Percentiles rank a stretch among this genome's conserved stretches.
Evolutionary conservation across 2,797 vertebrate genomes (phyloP).

Genomic region (Urophycis tenuis): DNA sequence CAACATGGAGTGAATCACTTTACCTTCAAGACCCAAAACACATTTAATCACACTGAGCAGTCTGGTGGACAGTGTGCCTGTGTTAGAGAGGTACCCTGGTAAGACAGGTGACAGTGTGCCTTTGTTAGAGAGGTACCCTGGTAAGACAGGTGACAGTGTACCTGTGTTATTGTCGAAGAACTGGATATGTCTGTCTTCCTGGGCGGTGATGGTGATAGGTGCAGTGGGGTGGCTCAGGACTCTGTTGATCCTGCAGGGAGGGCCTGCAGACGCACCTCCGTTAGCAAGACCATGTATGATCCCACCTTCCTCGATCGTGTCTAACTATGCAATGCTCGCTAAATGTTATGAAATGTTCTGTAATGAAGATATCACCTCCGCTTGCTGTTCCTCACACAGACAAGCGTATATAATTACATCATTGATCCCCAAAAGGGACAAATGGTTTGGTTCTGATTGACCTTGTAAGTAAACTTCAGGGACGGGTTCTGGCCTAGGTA

Average conservation of each 20-base stretch:
- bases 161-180: constrained; percentile 95
- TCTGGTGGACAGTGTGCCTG: background rate
- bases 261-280: constrained; percentile 40
- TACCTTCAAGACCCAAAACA: constrained; percentile 53
- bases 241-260: constrained; percentile 87
- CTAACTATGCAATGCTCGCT: background rate
- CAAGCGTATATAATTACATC: too few species aligned
- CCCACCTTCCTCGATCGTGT: background rate
- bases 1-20: constrained; percentile 92
- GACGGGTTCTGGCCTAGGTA: too few species aligned
- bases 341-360: too few species aligned
- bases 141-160: constrained; percentile 7
- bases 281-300: background rate
- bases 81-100: background rate
- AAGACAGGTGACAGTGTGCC: background rate
- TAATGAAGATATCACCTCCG: too few species aligned
- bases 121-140: too few species aligned
- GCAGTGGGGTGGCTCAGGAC: constrained; percentile 94
- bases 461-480: too few species aligned
- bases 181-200: constrained; percentile 91
- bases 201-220: constrained; percentile 90
- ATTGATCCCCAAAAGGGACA: too few species aligned
- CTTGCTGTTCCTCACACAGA: too few species aligned
- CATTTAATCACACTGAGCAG: background rate
- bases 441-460: too few species aligned